Evolutionary conservation across 30 jellyfish, hydroid and myxozoan species (phyloP), one percentile per base, ranked within the genome.

Genomic region (Sanderia malayensis): DNA sequence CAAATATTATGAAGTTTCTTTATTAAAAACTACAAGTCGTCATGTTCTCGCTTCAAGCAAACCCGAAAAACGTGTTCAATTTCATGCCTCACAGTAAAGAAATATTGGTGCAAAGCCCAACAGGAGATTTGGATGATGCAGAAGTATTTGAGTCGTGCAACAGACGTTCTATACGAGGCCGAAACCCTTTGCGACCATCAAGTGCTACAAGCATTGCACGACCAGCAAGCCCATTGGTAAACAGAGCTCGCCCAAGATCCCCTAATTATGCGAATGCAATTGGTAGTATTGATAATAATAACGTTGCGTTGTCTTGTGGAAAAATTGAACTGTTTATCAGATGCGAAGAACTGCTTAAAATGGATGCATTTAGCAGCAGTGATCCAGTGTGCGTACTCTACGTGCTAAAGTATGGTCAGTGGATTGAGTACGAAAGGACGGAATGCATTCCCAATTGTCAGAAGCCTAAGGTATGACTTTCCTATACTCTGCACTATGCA

Each of bases 371-470:
- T 21, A 86, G 92, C 49, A 86, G 87, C 81, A 86, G 85, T 41
- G 96, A 86, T 53, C 92, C 96, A 24, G 30, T 86, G 0, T 76
- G 92, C 37, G 96, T 86, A 32, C 76, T 86, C 58, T 66, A 52
- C 45, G 86, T 86, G 11, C 83, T 68, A 4, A 71, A 80, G 34
- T 86, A 76, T 57, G 96, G 96, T 6, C 77, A 86, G 23, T 86
- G 96, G 96, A 49, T 67, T 37, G 96, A 86, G 74, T 86, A 76
- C 58, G 92, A 74, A 24, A 52, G 96, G 60, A 86, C 96, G 9
- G 96, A 86, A 81, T 64, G 92, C 55, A 86, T 86, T 28, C 81
- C 87, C 2, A 86, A 86, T 72, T 76, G 96, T 58, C 92, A 71
- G 22, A 76, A 61, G 33, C 96, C 96, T 3, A 69, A 69, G 80